Evolutionary conservation across 2,797 vertebrate species (phyloP).

Genomic region (Platyrinchus mystaceus): DNA sequence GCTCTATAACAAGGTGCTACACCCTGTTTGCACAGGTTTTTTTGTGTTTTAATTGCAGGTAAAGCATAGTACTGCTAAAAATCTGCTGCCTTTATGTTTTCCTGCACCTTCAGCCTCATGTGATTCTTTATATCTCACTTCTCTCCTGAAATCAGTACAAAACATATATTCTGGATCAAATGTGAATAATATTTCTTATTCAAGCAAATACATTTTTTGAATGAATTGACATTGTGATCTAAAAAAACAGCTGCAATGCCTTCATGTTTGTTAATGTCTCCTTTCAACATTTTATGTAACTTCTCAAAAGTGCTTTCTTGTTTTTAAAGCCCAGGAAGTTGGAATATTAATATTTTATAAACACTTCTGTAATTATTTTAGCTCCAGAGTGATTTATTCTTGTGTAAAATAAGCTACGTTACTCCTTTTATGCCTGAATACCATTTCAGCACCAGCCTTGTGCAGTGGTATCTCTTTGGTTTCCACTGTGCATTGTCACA

Average conservation of each 20-base stretch:
- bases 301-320: not conserved
- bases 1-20: slow-evolving; percentile 83
- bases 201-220: not conserved
- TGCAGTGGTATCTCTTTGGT: not conserved
- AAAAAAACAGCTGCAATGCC: not conserved
- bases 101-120: not conserved
- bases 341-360: not conserved
- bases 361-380: not conserved
- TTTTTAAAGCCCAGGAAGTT: not conserved
- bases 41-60: not conserved
- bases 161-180: not conserved
- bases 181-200: not conserved
- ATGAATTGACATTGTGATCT: not conserved
- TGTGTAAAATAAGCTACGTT: not conserved
- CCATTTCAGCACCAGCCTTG: not conserved
- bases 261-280: not conserved
- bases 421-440: not conserved
- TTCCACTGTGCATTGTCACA: not conserved
- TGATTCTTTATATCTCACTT: not conserved
- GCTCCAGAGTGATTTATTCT: not conserved
- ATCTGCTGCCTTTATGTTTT: not conserved
- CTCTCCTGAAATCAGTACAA: not conserved
- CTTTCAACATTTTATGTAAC: not conserved
- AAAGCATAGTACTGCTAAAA: not conserved
- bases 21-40: not conserved